Evolutionary conservation across 2,113 vertebrate species (phyloP).

Genomic region (Podocnemis expansa): DNA sequence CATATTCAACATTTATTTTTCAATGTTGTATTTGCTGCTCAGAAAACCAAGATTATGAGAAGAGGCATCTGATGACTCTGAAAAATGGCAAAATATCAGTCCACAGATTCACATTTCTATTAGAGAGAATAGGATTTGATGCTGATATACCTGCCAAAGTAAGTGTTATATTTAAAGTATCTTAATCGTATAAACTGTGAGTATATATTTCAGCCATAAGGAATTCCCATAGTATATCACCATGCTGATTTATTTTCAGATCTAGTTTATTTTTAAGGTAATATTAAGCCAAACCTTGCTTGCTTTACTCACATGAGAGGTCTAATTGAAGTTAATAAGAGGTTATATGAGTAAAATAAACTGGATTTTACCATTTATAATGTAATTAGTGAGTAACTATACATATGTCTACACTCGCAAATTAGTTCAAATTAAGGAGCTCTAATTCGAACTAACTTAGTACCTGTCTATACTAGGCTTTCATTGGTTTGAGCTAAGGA

Average conservation of each 20-base stretch:
- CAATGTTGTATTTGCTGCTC: slow-evolving; percentile 46
- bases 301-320: background rate
- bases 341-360: background rate
- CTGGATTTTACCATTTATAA: background rate
- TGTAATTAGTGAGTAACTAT: background rate
- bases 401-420: no score
- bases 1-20: slow-evolving; percentile 66
- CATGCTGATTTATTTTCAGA: background rate
- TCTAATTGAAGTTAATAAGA: background rate
- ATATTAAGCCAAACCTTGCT: background rate
- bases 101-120: slow-evolving; percentile 40
- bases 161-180: background rate
- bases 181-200: background rate
- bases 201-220: background rate
- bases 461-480: no score
- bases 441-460: no score
- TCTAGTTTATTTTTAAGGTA: background rate
- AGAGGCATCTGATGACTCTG: slow-evolving; percentile 9
- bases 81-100: slow-evolving; percentile 3
- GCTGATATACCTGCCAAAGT: background rate
- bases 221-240: background rate
- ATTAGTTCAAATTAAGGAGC: no score
- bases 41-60: slow-evolving; percentile 59
- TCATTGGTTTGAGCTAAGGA: no score
- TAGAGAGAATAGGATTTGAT: background rate